A percentile compares a stretch with the other conserved stretches of the same genome.
Conservation (phyloP, 1,140 invertebrate species). For the Druon quercuslanigerum region DNA sequence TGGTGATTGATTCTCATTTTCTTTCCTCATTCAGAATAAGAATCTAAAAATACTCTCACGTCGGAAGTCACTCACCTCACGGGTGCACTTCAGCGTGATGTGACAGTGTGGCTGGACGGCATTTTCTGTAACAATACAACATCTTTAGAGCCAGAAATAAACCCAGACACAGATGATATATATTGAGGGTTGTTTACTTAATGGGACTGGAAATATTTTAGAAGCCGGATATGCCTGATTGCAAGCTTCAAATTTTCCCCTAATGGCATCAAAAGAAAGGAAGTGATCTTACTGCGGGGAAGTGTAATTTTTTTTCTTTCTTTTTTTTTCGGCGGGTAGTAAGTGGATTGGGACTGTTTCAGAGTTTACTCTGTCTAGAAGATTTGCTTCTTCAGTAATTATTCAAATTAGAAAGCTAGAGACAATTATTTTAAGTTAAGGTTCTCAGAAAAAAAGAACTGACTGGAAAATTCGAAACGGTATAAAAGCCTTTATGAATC, state of each 20-base stretch:
- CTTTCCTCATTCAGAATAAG: slow-evolving; percentile 49
- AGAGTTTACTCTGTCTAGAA: no score
- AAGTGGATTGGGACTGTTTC: no score
- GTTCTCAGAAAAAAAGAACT: no score
- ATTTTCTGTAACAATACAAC: slow-evolving; percentile 69
- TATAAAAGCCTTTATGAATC: no score
- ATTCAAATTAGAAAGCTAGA: neutral
- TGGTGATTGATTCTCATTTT: slow-evolving; percentile 48
- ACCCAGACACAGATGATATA: neutral
- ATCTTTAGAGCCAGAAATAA: slow-evolving; percentile 1
- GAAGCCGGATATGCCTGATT: slow-evolving; percentile 10
- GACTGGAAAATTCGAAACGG: no score
- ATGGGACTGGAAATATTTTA: neutral
- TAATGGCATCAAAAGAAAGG: neutral
- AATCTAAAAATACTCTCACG: slow-evolving; percentile 62
- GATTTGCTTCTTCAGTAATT: no score
- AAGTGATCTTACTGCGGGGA: neutral
- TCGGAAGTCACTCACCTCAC: slow-evolving; percentile 83
- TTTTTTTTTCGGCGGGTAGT: neutral
- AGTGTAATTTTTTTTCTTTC: neutral
- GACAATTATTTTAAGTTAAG: no score
- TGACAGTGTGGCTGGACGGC: slow-evolving; percentile 91
- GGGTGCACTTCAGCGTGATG: slow-evolving; percentile 92
- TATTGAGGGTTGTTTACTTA: neutral
- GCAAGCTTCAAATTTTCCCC: neutral